These are phyloP conservation scores for Pseudomyrmex sp. DNA, from an alignment of 1,140 invertebrate species.

Conservation along the genomic window DNA sequence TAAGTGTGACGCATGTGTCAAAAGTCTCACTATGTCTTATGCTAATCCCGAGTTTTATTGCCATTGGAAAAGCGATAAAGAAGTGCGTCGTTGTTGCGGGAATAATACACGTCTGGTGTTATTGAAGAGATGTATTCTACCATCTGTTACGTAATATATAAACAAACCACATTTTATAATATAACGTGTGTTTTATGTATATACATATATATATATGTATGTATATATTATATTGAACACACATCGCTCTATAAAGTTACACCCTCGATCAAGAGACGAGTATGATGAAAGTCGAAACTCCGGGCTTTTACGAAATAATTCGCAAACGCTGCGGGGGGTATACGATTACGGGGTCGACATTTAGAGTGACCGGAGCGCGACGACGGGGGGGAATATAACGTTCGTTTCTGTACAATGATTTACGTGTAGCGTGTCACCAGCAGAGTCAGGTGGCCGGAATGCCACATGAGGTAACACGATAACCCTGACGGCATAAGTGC, in stretches of 20 bases:
- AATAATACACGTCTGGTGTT: slow-evolving; percentile 16
- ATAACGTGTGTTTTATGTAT: too few relatives aligned
- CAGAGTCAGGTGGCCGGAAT: slow-evolving; percentile 51
- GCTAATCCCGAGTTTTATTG: slow-evolving; percentile 43
- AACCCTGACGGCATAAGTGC: slow-evolving; percentile 54
- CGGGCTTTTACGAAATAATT: slow-evolving; percentile 13
- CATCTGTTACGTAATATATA: too few relatives aligned
- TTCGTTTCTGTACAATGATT: slow-evolving; percentile 46
- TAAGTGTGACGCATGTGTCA: slow-evolving; percentile 22
- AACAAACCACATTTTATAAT: too few relatives aligned
- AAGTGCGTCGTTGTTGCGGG: neutral
- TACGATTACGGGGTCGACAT: slow-evolving; percentile 33
- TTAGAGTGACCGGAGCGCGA: slow-evolving; percentile 17
- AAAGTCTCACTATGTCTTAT: slow-evolving; percentile 10
- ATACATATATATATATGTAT: too few relatives aligned
- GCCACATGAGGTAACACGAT: slow-evolving; percentile 54
- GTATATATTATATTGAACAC: neutral
- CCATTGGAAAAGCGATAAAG: slow-evolving; percentile 1
- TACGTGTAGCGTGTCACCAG: slow-evolving; percentile 49
- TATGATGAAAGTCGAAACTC: slow-evolving; percentile 13
- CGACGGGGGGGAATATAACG: slow-evolving; percentile 8
- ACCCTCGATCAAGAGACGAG: neutral
- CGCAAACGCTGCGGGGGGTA: slow-evolving; percentile 15
- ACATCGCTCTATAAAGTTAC: neutral
- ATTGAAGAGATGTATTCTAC: neutral